Evolutionary conservation across 1,140 invertebrate species (phyloP).

Genomic region (Drosophila pruinosa): DNA sequence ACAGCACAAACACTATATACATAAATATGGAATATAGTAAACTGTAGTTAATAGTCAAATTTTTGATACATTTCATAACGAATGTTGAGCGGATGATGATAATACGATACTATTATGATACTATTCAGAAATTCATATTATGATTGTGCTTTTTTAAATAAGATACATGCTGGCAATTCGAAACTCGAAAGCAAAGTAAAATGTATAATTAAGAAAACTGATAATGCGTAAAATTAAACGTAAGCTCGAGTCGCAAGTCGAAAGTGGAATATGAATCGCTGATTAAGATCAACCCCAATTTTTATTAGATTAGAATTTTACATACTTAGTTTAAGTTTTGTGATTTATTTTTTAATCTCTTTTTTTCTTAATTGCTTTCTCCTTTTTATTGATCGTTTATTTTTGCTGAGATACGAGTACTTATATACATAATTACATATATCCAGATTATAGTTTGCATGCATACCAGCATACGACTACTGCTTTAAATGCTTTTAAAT

Average conservation of each 20-base stretch:
- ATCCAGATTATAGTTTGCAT: slow-evolving; percentile 22
- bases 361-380: slow-evolving; percentile 43
- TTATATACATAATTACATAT: slow-evolving; percentile 1
- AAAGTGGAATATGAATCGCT: slow-evolving; percentile 11
- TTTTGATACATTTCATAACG: slow-evolving; percentile 74
- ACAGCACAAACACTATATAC: slow-evolving; percentile 15
- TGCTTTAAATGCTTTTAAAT: slow-evolving; percentile 61
- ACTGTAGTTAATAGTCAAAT: slow-evolving; percentile 77
- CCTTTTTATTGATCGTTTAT: slow-evolving; percentile 27
- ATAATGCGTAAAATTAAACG: slow-evolving; percentile 64
- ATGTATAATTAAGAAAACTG: slow-evolving; percentile 59
- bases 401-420: neutral
- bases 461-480: no score
- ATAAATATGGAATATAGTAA: slow-evolving; percentile 51
- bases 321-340: slow-evolving; percentile 77
- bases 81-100: slow-evolving; percentile 34
- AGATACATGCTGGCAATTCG: slow-evolving; percentile 29
- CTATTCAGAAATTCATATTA: slow-evolving; percentile 27
- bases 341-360: slow-evolving; percentile 81
- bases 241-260: slow-evolving; percentile 62
- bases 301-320: slow-evolving; percentile 70
- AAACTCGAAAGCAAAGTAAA: slow-evolving; percentile 31
- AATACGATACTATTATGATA: slow-evolving; percentile 40
- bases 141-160: slow-evolving; percentile 61
- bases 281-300: slow-evolving; percentile 39